These are phyloP conservation scores for Tiphia femorata DNA, from an alignment of 2,888 invertebrate genomes.

Conservation along the genomic window DNA sequence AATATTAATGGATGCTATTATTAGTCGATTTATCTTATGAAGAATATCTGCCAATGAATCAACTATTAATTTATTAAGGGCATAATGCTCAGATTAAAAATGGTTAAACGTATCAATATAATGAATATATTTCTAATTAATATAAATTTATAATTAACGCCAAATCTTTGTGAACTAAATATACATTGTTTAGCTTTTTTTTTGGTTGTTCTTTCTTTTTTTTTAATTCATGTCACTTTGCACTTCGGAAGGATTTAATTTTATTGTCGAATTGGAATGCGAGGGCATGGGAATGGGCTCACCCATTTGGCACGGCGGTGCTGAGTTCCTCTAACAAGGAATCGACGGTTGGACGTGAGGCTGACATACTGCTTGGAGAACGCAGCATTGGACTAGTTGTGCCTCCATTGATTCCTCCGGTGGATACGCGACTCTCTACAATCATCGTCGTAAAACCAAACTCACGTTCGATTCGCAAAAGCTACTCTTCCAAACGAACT, in stretches of 20 bases:
- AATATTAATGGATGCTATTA: no score
- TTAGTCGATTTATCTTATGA: no score
- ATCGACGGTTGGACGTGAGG: slow-evolving; percentile 84
- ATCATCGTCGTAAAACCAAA: slow-evolving; percentile 14
- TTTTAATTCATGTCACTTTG: neutral
- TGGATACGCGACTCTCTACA: slow-evolving; percentile 54
- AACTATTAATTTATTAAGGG: no score
- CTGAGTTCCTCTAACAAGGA: slow-evolving; percentile 90
- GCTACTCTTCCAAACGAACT: neutral
- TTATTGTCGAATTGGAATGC: no score
- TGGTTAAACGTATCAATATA: no score
- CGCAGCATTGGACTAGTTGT: slow-evolving; percentile 61
- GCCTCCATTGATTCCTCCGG: slow-evolving; percentile 50
- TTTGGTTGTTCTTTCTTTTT: neutral
- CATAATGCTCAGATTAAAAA: no score
- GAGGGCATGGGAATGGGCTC: slow-evolving; percentile 40
- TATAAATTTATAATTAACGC: neutral
- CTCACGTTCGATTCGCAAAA: neutral
- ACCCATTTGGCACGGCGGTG: slow-evolving; percentile 84
- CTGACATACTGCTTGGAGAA: slow-evolving; percentile 63
- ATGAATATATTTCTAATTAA: neutral
- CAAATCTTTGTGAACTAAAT: no score
- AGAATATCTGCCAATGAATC: no score
- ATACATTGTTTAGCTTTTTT: neutral
- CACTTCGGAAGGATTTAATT: no score